Evolutionary conservation across 2,797 vertebrate species (phyloP).

Genomic region (Hipposideros larvatus): DNA sequence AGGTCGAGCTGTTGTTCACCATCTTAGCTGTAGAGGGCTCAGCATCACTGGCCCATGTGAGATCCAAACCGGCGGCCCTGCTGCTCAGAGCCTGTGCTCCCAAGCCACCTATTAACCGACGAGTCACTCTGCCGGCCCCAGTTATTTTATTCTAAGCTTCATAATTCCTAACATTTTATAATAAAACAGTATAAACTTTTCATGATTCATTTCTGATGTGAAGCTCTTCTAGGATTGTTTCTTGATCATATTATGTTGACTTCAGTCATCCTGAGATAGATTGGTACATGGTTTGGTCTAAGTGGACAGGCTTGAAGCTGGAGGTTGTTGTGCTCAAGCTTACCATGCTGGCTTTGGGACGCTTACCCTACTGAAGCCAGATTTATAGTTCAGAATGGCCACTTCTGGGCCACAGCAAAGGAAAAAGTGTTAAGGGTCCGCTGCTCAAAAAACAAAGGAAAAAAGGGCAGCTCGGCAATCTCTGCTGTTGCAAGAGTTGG

Average conservation of each 20-base stretch:
- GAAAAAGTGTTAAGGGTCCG: not conserved
- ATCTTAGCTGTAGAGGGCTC: too few relatives aligned
- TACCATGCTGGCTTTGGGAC: not conserved
- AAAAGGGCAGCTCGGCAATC: not conserved
- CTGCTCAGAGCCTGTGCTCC: too few relatives aligned
- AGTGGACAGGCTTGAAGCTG: not conserved
- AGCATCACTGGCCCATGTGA: too few relatives aligned
- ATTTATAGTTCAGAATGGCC: not conserved
- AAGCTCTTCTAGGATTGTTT: conserved; percentile 5
- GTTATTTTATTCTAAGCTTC: not conserved
- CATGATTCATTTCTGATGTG: not conserved
- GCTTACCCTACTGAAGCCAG: not conserved
- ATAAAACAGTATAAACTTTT: not conserved
- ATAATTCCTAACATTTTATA: conserved; percentile 17
- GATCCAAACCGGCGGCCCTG: too few relatives aligned
- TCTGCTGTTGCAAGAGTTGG: not conserved
- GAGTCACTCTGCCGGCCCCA: too few relatives aligned
- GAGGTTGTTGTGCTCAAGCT: not conserved
- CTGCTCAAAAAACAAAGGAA: not conserved
- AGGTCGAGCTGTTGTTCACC: too few relatives aligned
- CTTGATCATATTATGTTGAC: not conserved
- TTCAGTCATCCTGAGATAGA: not conserved
- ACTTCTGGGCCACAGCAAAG: not conserved
- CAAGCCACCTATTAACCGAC: too few relatives aligned
- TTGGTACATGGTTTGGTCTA: not conserved